Base-by-base conservation (phyloP, 2,797 vertebrate species). In the Periophthalmus magnuspinnatus region DNA sequence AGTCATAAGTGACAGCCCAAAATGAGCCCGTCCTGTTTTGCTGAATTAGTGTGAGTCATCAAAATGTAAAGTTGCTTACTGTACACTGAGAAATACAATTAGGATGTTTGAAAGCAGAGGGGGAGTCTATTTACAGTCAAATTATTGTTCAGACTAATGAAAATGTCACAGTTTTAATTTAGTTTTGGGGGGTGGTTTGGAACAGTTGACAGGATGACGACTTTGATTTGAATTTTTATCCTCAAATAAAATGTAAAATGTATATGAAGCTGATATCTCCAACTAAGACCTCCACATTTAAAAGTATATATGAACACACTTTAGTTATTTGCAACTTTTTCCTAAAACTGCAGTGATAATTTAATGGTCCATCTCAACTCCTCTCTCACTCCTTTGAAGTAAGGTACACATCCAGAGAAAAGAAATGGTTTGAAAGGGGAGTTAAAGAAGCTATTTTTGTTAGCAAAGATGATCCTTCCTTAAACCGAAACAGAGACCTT, bases 11-110 rank as follows among this genome's bases (percentile, higher is more conserved):
- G 61, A 47, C 61, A 64, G 14, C 14, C 10, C 38, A 64, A 28
- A 47, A 64, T 64, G 24, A 64, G 61, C 41, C 61, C 0, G 17
- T 61, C 14, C 61, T 64, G 41, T 41, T 28, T 61, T 6, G 22
- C 14, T 28, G 22, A 4, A 32, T 64, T 7, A 28, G 7, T 32
- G 61, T 28, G 14, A 47, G 61, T 64, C 61, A 48, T 64, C 38
- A 64, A 17, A 64, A 17, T 48, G 38, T 64, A 64, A 64, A 64
- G 13, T 48, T 48, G 41, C 41, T 64, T 64, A 64, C 61, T 64
- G 61, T 28, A 28, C 22, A 24, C 21, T 17, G 14, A 47, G 21
- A 64, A 64, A 64, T 17, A 47, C 61, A 48, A 64, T 64, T 28
- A 64, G 14, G 41, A 24, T 8, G 61, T 47, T 8, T 64, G 61